These are phyloP conservation scores for Acanthosepion pharaonis DNA, from an alignment of 2,888 invertebrate species.

Conservation along the genomic window DNA sequence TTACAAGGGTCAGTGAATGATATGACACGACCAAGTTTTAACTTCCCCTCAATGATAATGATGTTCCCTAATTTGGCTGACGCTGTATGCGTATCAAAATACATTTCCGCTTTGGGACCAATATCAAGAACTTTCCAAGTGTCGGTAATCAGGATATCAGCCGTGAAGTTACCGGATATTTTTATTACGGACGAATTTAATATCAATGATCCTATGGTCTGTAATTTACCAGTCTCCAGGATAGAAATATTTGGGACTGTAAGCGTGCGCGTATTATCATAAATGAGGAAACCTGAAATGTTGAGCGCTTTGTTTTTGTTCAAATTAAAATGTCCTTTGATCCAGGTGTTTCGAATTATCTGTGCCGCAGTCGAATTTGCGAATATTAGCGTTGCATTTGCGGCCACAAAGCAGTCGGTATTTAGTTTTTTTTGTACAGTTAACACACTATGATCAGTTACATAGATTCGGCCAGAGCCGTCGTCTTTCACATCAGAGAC, in stretches of 20 bases:
- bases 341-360: slow-evolving; percentile 50
- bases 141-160: slow-evolving; percentile 48
- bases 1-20: slow-evolving; percentile 55
- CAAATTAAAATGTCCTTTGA: slow-evolving; percentile 51
- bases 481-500: slow-evolving; percentile 52
- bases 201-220: not conserved
- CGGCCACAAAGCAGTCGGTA: slow-evolving; percentile 51
- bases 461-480: slow-evolving; percentile 51
- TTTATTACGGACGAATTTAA: slow-evolving; percentile 47
- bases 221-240: slow-evolving; percentile 49
- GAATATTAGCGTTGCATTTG: slow-evolving; percentile 51
- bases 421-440: slow-evolving; percentile 49
- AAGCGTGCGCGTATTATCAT: slow-evolving; percentile 50
- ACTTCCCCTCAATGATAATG: slow-evolving; percentile 54
- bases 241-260: slow-evolving; percentile 50
- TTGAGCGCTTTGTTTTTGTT: not conserved
- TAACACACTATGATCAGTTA: slow-evolving; percentile 48
- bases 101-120: slow-evolving; percentile 53
- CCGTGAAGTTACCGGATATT: slow-evolving; percentile 54
- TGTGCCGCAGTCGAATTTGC: slow-evolving; percentile 47
- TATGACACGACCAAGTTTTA: slow-evolving; percentile 54
- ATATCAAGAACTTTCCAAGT: slow-evolving; percentile 50
- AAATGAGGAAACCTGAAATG: not conserved
- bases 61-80: slow-evolving; percentile 55
- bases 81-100: slow-evolving; percentile 53